Evolutionary conservation across 2,888 invertebrate species (phyloP).

Genomic region (Malacosoma neustria): DNA sequence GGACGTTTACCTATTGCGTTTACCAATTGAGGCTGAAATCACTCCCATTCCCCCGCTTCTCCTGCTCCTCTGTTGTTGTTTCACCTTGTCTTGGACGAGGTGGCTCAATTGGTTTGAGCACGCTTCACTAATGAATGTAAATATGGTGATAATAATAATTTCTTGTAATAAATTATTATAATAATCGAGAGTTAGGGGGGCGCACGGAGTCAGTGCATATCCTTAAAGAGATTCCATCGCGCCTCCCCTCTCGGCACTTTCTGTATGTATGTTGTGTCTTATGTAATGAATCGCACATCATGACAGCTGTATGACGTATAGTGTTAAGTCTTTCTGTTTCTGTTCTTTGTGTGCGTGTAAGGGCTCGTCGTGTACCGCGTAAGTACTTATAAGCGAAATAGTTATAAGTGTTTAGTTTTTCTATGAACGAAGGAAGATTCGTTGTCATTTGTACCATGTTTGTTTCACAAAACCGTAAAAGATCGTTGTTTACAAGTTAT

Average conservation of each 20-base stretch:
- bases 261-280: neutral
- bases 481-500: slow-evolving; percentile 70
- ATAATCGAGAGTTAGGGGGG: no score
- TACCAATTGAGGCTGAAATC: no score
- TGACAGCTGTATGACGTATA: neutral
- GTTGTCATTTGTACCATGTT: slow-evolving; percentile 70
- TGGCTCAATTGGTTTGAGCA: no score
- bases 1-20: no score
- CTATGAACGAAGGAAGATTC: slow-evolving; percentile 54
- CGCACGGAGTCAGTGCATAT: no score
- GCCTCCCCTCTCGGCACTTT: no score
- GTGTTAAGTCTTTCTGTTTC: slow-evolving; percentile 1
- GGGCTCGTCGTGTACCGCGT: slow-evolving; percentile 16
- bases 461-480: slow-evolving; percentile 51
- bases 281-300: slow-evolving; percentile 5
- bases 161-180: no score
- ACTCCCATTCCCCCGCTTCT: neutral
- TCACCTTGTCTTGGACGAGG: no score
- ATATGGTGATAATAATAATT: no score
- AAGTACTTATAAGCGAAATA: slow-evolving; percentile 14
- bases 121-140: no score
- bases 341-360: slow-evolving; percentile 16
- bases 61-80: neutral
- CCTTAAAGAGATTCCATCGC: no score
- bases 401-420: slow-evolving; percentile 61